Conservation (phyloP, 2,888 invertebrate species). For the Linyphia triangularis region DNA sequence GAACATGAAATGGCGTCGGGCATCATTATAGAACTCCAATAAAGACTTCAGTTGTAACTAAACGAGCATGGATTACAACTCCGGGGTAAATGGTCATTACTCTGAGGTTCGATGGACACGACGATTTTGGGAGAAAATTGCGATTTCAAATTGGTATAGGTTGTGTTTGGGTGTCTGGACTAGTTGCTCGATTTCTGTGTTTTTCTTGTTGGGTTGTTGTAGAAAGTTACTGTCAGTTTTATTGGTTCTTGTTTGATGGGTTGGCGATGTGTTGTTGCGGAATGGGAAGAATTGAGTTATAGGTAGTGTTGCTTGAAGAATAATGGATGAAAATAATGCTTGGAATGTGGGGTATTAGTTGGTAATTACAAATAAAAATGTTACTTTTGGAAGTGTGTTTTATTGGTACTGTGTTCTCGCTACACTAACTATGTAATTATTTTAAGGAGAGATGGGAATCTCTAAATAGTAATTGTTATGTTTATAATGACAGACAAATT, state of each 20-base stretch:
- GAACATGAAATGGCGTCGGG: slow-evolving; percentile 4
- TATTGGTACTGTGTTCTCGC: too few relatives aligned
- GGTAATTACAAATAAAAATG: too few relatives aligned
- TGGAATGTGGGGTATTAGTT: too few relatives aligned
- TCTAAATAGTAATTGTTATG: too few relatives aligned
- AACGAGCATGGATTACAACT: slow-evolving; percentile 31
- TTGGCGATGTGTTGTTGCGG: not conserved
- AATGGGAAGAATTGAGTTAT: not conserved
- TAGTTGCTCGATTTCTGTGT: not conserved
- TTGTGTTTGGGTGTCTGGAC: not conserved
- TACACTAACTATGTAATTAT: too few relatives aligned
- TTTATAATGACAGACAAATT: too few relatives aligned
- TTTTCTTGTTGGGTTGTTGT: not conserved
- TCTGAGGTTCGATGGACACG: not conserved
- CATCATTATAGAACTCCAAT: slow-evolving; percentile 27
- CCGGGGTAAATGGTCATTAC: slow-evolving; percentile 18
- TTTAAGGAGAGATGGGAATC: too few relatives aligned
- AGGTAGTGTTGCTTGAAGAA: too few relatives aligned
- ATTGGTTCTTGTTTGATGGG: not conserved
- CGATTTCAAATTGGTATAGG: slow-evolving; percentile 7
- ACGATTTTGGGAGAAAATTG: not conserved
- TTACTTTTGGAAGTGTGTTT: too few relatives aligned
- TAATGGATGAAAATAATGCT: too few relatives aligned
- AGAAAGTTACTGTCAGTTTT: not conserved
- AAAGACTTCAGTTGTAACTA: slow-evolving; percentile 41